These are phyloP conservation scores for Cinara cedri DNA, from an alignment of 2,888 invertebrate genomes.

Conservation along the genomic window DNA sequence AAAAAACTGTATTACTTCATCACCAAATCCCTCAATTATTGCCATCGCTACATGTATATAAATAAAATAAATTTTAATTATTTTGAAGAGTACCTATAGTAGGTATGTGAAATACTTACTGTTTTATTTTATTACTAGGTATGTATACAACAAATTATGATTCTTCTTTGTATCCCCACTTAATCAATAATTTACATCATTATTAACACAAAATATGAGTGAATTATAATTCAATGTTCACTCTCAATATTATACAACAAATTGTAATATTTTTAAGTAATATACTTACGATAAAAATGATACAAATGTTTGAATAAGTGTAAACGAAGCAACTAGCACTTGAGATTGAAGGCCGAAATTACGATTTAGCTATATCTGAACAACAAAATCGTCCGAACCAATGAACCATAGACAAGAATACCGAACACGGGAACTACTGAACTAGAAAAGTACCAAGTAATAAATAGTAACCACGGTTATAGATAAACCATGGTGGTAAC, in stretches of 20 bases:
- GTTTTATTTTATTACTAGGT: neutral
- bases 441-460: no score
- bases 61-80: neutral
- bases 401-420: no score
- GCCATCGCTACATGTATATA: slow-evolving; percentile 67
- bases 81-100: neutral
- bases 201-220: neutral
- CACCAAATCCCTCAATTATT: slow-evolving; percentile 81
- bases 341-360: slow-evolving; percentile 30
- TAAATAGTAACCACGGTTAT: no score
- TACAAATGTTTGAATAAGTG: neutral
- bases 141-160: neutral
- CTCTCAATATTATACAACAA: neutral
- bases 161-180: slow-evolving; percentile 11
- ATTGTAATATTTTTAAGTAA: slow-evolving; percentile 26
- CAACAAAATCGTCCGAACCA: no score
- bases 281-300: slow-evolving; percentile 4
- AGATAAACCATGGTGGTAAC: no score
- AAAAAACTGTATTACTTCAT: slow-evolving; percentile 80
- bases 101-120: slow-evolving; percentile 20
- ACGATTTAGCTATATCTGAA: neutral
- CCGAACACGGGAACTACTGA: no score
- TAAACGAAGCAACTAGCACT: slow-evolving; percentile 44
- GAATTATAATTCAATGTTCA: neutral
- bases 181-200: slow-evolving; percentile 18